These are phyloP conservation scores for Dione vanillae DNA, from an alignment of 2,888 invertebrate genomes.

Conservation along the genomic window DNA sequence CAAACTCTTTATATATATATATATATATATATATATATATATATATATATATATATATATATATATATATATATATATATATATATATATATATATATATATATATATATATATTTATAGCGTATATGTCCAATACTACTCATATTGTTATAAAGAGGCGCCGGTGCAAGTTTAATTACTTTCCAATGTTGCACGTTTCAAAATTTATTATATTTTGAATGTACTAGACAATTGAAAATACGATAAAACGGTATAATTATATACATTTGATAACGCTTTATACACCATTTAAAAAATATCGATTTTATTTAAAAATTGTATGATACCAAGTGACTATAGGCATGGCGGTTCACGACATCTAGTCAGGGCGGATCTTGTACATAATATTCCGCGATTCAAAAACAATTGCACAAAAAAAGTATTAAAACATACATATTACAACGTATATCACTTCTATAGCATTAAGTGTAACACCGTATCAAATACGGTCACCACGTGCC, in stretches of 20 bases:
- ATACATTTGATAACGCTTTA: slow-evolving; percentile 15
- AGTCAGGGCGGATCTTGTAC: slow-evolving; percentile 47
- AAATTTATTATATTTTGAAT: background rate
- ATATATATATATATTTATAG: no score
- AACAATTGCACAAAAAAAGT: slow-evolving; percentile 73
- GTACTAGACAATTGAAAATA: background rate
- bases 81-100: no score
- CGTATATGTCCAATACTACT: no score
- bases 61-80: no score
- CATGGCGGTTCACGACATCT: slow-evolving; percentile 45
- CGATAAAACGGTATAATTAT: background rate
- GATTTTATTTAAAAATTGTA: background rate
- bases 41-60: no score
- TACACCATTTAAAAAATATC: background rate
- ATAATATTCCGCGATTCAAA: slow-evolving; percentile 44
- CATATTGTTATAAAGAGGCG: no score
- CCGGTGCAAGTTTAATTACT: no score
- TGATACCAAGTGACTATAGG: slow-evolving; percentile 6
- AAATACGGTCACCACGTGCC: slow-evolving; percentile 76
- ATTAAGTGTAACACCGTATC: slow-evolving; percentile 79
- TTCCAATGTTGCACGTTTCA: no score
- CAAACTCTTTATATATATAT: no score
- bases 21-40: no score
- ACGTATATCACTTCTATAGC: slow-evolving; percentile 74
- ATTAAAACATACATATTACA: slow-evolving; percentile 74